Conservation (phyloP, 2,888 invertebrate species). For the Calameuta pallipes region DNA sequence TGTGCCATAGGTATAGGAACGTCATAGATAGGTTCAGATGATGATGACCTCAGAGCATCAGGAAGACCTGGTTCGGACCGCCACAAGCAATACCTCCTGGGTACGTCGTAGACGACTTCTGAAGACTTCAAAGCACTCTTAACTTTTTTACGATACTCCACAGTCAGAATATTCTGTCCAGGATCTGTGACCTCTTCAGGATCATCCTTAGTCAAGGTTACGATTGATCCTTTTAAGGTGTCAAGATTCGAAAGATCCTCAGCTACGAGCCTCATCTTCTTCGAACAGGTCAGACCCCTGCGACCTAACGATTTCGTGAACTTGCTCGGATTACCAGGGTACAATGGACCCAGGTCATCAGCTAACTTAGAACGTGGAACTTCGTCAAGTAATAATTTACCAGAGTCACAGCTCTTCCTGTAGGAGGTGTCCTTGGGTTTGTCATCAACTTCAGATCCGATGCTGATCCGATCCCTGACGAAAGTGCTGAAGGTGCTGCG, state of each 20-base stretch:
- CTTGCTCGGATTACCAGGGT: conserved; percentile 13
- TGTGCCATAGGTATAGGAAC: conserved; percentile 26
- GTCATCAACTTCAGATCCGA: background rate
- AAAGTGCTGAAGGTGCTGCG: conserved; percentile 20
- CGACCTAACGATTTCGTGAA: conserved; percentile 26
- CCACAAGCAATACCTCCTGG: conserved; percentile 26
- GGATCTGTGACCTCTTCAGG: background rate
- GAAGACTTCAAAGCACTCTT: conserved; percentile 4
- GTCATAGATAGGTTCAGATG: conserved; percentile 33
- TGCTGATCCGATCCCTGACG: background rate
- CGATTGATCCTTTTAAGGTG: conserved; percentile 40
- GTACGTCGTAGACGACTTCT: conserved; percentile 35
- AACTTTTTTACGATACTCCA: conserved; percentile 27
- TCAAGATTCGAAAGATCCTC: conserved; percentile 24
- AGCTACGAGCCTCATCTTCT: background rate
- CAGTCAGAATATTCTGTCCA: background rate
- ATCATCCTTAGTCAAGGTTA: conserved; percentile 20
- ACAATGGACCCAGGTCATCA: conserved; percentile 36
- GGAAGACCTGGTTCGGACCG: background rate
- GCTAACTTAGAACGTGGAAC: conserved; percentile 38
- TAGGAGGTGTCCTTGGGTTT: conserved; percentile 10
- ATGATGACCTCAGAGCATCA: background rate
- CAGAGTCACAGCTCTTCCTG: conserved; percentile 18
- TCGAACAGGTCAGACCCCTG: background rate
- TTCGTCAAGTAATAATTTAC: conserved; percentile 38